A percentile compares a stretch with the other conserved stretches of the same genome.
Evolutionary conservation across 1,140 invertebrate species (phyloP).

Genomic region (Cepaea nemoralis): DNA sequence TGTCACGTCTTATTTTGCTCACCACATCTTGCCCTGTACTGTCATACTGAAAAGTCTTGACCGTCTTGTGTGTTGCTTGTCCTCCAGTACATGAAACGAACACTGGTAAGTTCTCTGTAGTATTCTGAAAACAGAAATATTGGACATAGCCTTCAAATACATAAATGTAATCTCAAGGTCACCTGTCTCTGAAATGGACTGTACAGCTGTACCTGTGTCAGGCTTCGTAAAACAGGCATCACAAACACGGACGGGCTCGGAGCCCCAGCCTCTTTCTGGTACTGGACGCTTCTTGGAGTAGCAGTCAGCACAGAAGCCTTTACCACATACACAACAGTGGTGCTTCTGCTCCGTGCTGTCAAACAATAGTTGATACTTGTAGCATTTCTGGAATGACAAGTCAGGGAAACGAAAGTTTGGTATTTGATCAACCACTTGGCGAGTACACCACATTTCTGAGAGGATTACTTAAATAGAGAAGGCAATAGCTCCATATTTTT

Average conservation of each 20-base stretch:
- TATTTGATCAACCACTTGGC: no score
- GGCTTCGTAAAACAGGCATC: constrained; percentile 67
- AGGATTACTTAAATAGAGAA: no score
- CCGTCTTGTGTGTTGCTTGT: no score
- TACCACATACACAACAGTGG: constrained; percentile 81
- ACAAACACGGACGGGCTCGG: constrained; percentile 72
- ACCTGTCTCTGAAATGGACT: constrained; percentile 11
- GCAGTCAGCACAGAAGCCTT: constrained; percentile 74
- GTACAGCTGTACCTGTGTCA: background rate
- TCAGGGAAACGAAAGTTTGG: no score
- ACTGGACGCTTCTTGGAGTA: constrained; percentile 69
- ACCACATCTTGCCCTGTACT: no score
- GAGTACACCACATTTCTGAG: no score
- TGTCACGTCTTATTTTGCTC: no score
- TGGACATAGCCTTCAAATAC: background rate
- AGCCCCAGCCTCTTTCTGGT: constrained; percentile 73
- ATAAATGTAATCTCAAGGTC: background rate
- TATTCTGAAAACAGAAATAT: no score
- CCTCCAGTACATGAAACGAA: no score
- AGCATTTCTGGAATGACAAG: constrained; percentile 75
- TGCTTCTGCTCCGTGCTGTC: constrained; percentile 76
- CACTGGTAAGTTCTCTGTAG: no score
- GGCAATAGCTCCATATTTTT: no score
- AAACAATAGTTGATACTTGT: constrained; percentile 76
- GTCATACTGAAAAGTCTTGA: no score